Evolutionary conservation across 2,113 vertebrate species (phyloP).

Genomic region (Cyanocitta stelleri): DNA sequence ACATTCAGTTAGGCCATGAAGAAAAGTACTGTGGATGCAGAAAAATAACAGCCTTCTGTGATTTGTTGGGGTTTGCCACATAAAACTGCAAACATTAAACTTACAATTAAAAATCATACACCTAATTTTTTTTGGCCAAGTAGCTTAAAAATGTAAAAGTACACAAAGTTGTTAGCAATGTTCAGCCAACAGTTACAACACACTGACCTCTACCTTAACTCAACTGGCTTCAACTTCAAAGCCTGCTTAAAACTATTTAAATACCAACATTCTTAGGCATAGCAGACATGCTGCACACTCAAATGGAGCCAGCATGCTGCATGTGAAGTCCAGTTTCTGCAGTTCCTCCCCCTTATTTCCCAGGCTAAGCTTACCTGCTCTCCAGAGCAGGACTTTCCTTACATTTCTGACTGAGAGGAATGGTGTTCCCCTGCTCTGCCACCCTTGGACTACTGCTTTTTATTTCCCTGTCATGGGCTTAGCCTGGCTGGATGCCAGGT

Average conservation of each 20-base stretch:
- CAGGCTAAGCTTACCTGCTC: background rate
- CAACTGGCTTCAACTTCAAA: conserved; percentile 30
- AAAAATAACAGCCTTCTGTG: background rate
- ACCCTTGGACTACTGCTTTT: background rate
- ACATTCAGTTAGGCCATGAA: background rate
- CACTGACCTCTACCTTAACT: conserved; percentile 21
- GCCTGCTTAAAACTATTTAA: conserved; percentile 18
- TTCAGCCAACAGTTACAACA: background rate
- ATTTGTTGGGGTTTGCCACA: background rate
- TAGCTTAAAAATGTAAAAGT: background rate
- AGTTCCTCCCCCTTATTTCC: conserved; percentile 28
- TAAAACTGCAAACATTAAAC: background rate
- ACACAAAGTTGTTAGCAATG: background rate
- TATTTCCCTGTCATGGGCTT: background rate
- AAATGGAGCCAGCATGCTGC: background rate
- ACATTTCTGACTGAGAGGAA: background rate
- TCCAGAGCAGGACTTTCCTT: conserved; percentile 2
- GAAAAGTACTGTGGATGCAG: background rate
- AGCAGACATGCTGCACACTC: background rate
- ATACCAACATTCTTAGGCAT: background rate
- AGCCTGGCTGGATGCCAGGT: background rate
- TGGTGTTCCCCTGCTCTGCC: background rate
- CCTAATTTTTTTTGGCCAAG: background rate
- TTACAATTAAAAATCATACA: background rate
- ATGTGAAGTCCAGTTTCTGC: background rate